These are phyloP conservation scores for Baccha elongata DNA, from an alignment of 2,888 invertebrate species.

Conservation along the genomic window DNA sequence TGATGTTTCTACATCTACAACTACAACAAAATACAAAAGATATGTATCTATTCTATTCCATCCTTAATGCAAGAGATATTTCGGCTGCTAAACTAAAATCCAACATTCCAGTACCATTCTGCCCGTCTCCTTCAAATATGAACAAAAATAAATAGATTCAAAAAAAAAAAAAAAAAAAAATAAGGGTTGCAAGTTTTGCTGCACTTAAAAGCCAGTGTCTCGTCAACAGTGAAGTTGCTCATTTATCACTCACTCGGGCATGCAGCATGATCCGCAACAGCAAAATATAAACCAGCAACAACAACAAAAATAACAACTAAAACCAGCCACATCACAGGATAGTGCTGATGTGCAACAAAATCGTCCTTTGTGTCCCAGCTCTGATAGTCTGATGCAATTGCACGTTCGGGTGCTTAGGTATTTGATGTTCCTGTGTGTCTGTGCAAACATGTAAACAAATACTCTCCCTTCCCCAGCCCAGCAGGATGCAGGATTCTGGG, in stretches of 20 bases:
- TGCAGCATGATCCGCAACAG: conserved; percentile 20
- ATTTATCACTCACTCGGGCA: conserved; percentile 64
- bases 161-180: conserved; percentile 8
- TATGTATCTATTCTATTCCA: no score
- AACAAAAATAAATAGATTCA: conserved; percentile 4
- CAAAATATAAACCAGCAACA: neutral
- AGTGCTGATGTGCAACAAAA: conserved; percentile 47
- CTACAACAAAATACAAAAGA: no score
- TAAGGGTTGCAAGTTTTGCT: conserved; percentile 28
- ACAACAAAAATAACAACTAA: conserved; percentile 5
- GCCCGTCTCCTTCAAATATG: neutral
- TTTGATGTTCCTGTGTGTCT: conserved; percentile 47
- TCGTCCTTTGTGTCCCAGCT: conserved; percentile 45
- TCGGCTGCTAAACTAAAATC: conserved; percentile 36
- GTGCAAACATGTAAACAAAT: conserved; percentile 63
- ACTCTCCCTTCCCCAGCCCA: conserved; percentile 18
- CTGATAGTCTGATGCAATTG: conserved; percentile 46
- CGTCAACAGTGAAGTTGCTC: conserved; percentile 68
- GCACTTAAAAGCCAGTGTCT: conserved; percentile 65
- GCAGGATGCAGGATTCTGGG: conserved; percentile 4
- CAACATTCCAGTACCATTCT: neutral
- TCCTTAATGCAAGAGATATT: conserved; percentile 23
- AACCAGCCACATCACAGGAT: conserved; percentile 4
- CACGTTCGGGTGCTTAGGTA: conserved; percentile 53
- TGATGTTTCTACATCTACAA: neutral